Conservation (phyloP, 2,888 invertebrate genomes). For the Nemurella pictetii region DNA sequence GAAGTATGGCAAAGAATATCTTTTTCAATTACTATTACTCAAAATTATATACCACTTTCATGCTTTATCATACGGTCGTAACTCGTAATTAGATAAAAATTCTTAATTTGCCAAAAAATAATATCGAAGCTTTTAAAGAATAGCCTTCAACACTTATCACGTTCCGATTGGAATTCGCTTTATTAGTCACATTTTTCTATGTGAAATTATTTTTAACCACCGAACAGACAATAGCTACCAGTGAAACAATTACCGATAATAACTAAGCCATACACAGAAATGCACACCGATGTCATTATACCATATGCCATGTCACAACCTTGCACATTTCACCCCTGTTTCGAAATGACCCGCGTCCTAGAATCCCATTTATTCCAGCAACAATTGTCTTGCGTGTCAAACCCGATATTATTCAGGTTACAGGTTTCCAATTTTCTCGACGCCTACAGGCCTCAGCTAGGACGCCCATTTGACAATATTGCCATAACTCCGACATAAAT, state of each 20-base stretch:
- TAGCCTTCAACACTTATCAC: background rate
- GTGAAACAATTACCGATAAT: background rate
- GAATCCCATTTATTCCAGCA: background rate
- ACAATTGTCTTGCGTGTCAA: background rate
- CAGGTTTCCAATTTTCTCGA: background rate
- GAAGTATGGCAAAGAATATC: no score
- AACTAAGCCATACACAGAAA: no score
- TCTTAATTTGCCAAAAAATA: background rate
- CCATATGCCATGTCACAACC: background rate
- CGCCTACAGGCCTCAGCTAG: background rate
- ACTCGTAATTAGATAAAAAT: background rate
- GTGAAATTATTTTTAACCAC: background rate
- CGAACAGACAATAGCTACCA: background rate
- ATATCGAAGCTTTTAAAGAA: background rate
- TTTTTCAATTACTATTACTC: background rate
- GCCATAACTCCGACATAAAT: conserved; percentile 1
- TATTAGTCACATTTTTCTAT: background rate
- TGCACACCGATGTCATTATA: background rate
- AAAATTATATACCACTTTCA: background rate
- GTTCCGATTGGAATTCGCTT: background rate
- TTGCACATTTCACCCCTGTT: background rate
- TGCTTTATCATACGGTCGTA: background rate
- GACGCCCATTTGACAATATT: conserved; percentile 11
- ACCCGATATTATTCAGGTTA: background rate
- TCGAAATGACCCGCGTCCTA: background rate